Evolutionary conservation across 2,113 vertebrate genomes (phyloP), one percentile per base, ranked within the genome.

Genomic region (Oncorhynchus tshawytscha): DNA sequence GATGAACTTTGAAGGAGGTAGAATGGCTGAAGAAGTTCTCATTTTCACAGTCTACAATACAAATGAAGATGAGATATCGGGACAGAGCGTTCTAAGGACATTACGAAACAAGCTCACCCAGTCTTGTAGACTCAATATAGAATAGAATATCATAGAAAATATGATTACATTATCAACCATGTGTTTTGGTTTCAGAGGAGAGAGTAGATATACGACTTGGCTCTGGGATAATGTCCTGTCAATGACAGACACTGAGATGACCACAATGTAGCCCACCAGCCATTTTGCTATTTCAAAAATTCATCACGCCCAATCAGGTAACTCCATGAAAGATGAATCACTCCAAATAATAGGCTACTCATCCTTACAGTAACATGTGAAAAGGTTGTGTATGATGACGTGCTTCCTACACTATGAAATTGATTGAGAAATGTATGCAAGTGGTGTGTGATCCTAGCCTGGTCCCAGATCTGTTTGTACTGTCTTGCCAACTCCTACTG

Each of bases 1-100:
- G 95, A 95, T 5, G 95, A 95, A 79, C 95, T 95, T 87, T 95
- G 94, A 69, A 95, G 91, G 49, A 95, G 91, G 85, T 95, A 95
- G 81, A 95, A 95, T 0, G 95, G 94, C 0, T 94, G 93, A 18
- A 95, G 82, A 5, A 93, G 74, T 79, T 94, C 94, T 92, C 25
- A 95, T 15, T 16, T 94, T 91, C 78, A 94, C 24, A 1, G 7
- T 39, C 94, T 95, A 67, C 0, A 72, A 84, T 71, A 45, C 13
- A 65, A 34, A 72, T 13, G 4, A 20, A 11, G 9, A 57, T 9
- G 65, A 70, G 18, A 31, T 68, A 39, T 39, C 1, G 24, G 12
- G 59, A 49, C 60, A 25, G 24, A 24, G 24, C 11, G 5, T 16
- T 4, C 48, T 39, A 16, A 27, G 27, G 24, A 16, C 13, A 67